Evolutionary conservation across 30 jellyfish, hydroid and myxozoan species (phyloP), one percentile per base, ranked within the genome.

Genomic region (Chironex yamaguchii): DNA sequence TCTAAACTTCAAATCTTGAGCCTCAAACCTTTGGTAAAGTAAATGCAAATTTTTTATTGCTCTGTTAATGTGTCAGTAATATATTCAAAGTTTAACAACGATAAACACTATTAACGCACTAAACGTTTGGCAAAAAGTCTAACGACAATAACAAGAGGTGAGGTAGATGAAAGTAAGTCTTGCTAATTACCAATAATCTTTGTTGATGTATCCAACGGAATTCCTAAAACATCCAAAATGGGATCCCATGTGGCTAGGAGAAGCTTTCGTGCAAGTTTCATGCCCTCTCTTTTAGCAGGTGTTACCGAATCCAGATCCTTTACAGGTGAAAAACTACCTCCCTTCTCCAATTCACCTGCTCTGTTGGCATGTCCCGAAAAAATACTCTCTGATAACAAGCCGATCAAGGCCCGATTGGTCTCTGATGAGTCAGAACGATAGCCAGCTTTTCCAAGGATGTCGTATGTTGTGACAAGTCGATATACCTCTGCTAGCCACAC

Each of bases 171-270:
- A 1, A n/a, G n/a, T n/a, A n/a, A n/a, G n/a, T n/a, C n/a, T n/a
- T n/a, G n/a, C 1, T 11, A 62, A 81, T 69, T 67, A 94, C 99
- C 96, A n/a, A 83, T 83, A 35, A 89, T 74, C 48, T 77, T 76
- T 0, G 96, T 76, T 26, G 96, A 89, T 0, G 99, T 88, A 49
- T 89, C 97, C 42, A 94, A 81, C 0, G 99, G 97, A 3, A 94
- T 80, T 20, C 97, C 96, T 23, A 94, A 85, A 1, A 89, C 79
- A 62, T 88, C 99, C 23, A 94, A 84, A 30, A 87, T 96, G 1
- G 96, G 79, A 32, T 94, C 99, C 99, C 99, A 94, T 2, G 99
- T 87, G 24, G 96, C 89, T 9, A 94, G 82, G 72, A 94, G 79
- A 12, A 94, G 86, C 22, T 93, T 76, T 29, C 97, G 50, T 11